Evolutionary conservation across 2,888 invertebrate genomes (phyloP), one percentile per base, ranked within the genome.

Genomic region (Allolobophora icterica): DNA sequence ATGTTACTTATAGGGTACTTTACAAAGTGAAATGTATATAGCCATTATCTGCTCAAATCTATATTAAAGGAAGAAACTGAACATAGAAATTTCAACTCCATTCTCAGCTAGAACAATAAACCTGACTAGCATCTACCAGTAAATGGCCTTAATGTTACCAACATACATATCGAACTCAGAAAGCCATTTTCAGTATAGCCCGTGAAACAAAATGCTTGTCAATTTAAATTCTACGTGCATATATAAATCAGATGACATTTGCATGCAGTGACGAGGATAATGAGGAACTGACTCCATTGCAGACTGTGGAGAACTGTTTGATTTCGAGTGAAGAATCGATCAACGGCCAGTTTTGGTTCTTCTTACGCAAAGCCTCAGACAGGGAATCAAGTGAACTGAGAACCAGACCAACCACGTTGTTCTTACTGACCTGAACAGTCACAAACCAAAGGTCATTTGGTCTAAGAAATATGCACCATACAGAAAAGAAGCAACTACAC

Each of bases 381-480:
- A 87, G 87, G 24, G 34, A 24, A 87, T 87, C 38, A 13, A 87
- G 87, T 35, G 87, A 87, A 87, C 87, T 87, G 19, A 35, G 87
- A 87, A 87, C 38, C 34, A 87, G 38, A 1, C 87, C 87, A 35
- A 87, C 34, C 38, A 87, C 87, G 24, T 24, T 87, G 87, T 38
- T 87, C 87, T 35, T 87, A 33, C 38, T 87, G 21, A 38, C 34
- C 87, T 87, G 87, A 33, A 87, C n/a, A 71, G n/a, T n/a, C 71
- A 71, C 71, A 71, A n/a, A n/a, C n/a, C 71, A n/a, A 71, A n/a
- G n/a, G n/a, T 71, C 30, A 71, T 8, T 71, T 71, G n/a, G 11
- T n/a, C 30, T n/a, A 30, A 71, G 6, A 71, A 71, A 71, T 71
- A 71, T 71, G 11, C 71, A 71, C 0, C 71, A 52, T 30, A 71